Base-by-base conservation (phyloP, 1,140 invertebrate species). In the Lordiphosa collinella region DNA sequence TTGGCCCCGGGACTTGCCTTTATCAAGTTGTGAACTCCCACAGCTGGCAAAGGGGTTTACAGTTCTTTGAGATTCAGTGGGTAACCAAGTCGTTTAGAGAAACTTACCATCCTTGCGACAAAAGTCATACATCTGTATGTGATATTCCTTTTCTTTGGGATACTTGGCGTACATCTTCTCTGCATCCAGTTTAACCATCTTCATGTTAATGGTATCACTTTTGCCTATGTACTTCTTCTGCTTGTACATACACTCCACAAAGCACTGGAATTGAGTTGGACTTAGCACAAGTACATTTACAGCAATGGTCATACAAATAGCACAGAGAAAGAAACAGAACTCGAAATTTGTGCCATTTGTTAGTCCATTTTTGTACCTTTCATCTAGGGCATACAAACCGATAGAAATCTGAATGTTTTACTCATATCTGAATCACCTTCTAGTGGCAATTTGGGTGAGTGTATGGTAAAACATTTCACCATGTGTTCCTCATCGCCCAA, bases 181-280 rank as follows among this genome's bases (percentile, higher is more conserved):
- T 0, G 75, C 82, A 18, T 86, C 60, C 7, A 70, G 10, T 13
- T 69, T 75, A 1, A 86, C 80, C 71, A 80, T 80, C 14, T 86
- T 86, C 80, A 86, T 86, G 10, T 86, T 80, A 4, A 86, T 75
- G 1, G 49, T 62, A 5, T 86, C 75, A 22, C 57, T 57, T 36
- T 86, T 86, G 0, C 66, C 67, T 0, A 86, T 63, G 11, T 86
- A 86, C 13, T 86, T 86, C 37, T 58, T 70, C 6, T 72, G 71
- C 53, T 82, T 86, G 12, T 80, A 86, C 2, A 75, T 0, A 2
- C 80, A 86, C 66, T 86, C 80, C 1, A 86, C 57, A 6, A 86
- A 65, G 13, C 80, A 86, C 80, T 86, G 4, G 1, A 50, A 43
- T 1, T 25, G 22, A 7, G 5, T 25, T 7, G 22, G 22, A 25